Evolutionary conservation across 2,888 invertebrate genomes (phyloP).

Genomic region (Junonia oenone): DNA sequence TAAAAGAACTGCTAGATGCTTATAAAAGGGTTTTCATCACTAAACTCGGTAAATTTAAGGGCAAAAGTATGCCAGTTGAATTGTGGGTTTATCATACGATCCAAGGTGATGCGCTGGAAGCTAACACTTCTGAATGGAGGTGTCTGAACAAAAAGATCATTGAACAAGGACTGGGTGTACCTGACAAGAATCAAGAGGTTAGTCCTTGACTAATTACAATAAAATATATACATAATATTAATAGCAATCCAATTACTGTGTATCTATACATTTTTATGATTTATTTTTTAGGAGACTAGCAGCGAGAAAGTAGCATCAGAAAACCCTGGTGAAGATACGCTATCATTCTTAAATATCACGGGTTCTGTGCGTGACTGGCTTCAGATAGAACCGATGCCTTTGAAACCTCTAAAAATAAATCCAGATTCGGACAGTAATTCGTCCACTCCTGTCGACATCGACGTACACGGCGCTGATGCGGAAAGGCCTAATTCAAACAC

Average conservation of each 20-base stretch:
- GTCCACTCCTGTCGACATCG: constrained; percentile 33
- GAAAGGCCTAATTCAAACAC: constrained; percentile 37
- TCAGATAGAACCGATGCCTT: constrained; percentile 53
- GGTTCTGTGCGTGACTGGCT: constrained; percentile 63
- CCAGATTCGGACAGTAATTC: constrained; percentile 29
- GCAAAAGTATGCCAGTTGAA: constrained; percentile 79
- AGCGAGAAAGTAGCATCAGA: constrained; percentile 9
- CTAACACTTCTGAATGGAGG: constrained; percentile 80
- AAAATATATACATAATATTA: too few species aligned
- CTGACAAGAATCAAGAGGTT: constrained; percentile 52
- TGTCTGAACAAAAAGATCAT: constrained; percentile 84
- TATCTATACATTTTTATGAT: neutral
- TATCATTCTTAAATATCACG: constrained; percentile 58
- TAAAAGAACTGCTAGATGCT: constrained; percentile 73
- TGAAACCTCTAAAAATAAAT: constrained; percentile 39
- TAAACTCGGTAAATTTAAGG: constrained; percentile 69
- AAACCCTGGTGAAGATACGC: constrained; percentile 40
- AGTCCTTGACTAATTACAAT: neutral
- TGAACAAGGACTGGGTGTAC: constrained; percentile 82
- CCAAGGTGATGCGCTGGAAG: constrained; percentile 83
- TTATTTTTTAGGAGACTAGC: constrained; percentile 22
- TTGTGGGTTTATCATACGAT: constrained; percentile 82
- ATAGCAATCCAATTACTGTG: too few species aligned
- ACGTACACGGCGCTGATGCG: neutral
- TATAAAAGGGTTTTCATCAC: constrained; percentile 76